These are phyloP conservation scores for Urophycis tenuis DNA, from an alignment of 2,797 vertebrate species.

Conservation along the genomic window DNA sequence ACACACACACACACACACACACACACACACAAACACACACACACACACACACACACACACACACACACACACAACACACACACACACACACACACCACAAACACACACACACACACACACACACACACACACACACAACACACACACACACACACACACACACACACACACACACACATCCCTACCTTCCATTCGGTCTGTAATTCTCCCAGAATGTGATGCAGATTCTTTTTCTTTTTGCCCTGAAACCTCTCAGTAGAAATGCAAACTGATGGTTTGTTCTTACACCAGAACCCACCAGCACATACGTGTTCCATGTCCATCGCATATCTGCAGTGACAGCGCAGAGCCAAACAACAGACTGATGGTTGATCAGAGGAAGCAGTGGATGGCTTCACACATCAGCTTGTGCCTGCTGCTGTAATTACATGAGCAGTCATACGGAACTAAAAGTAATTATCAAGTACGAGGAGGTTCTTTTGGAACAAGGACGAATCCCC, in stretches of 20 bases:
- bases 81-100: too few species aligned
- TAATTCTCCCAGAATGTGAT: not conserved
- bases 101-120: constrained; percentile 7
- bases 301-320: not conserved
- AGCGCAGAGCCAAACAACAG: not conserved
- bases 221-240: too few species aligned
- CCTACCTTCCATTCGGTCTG: not conserved
- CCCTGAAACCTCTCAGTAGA: constrained; percentile 3
- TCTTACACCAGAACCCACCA: not conserved
- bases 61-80: too few species aligned
- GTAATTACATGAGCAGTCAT: constrained; percentile 84
- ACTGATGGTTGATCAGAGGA: constrained; percentile 17
- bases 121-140: too few species aligned
- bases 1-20: too few species aligned
- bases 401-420: constrained; percentile 42
- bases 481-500: constrained; percentile 82
- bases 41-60: too few species aligned
- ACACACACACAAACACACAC: too few species aligned
- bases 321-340: not conserved
- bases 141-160: too few species aligned
- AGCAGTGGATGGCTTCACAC: constrained; percentile 28
- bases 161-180: not conserved
- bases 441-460: constrained; percentile 92
- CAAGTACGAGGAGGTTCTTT: constrained; percentile 78
- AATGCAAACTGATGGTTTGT: too few species aligned